A percentile compares a stretch with the other conserved stretches of the same genome.
These are phyloP conservation scores for Stratiolaelaps scimitus DNA, from an alignment of 1,140 invertebrate genomes.

Conservation along the genomic window DNA sequence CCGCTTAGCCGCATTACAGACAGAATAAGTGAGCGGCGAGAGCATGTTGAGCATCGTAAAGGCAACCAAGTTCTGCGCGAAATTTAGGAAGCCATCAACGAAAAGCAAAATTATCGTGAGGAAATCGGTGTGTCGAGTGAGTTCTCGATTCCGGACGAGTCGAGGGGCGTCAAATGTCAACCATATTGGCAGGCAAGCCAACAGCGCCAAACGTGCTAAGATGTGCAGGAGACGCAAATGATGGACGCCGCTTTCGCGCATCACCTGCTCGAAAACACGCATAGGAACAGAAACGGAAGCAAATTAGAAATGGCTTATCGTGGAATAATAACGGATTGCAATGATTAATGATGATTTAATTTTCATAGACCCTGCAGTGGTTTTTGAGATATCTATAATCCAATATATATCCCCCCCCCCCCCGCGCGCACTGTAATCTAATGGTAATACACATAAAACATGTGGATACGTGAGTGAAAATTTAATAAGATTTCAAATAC, in stretches of 20 bases:
- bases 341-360: no score
- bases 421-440: no score
- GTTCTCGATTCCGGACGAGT: slow-evolving; percentile 34
- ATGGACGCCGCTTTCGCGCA: slow-evolving; percentile 74
- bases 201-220: slow-evolving; percentile 59
- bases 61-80: slow-evolving; percentile 85
- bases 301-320: slow-evolving; percentile 3
- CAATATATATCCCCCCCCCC: no score
- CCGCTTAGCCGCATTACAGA: slow-evolving; percentile 87
- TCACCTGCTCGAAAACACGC: slow-evolving; percentile 48
- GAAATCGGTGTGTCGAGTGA: slow-evolving; percentile 35
- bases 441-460: no score
- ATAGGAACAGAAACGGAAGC: neutral
- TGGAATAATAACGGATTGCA: no score
- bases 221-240: slow-evolving; percentile 72
- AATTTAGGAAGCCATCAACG: slow-evolving; percentile 73
- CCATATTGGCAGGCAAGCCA: slow-evolving; percentile 81
- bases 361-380: no score
- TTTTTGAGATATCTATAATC: no score
- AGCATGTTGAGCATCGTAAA: slow-evolving; percentile 76
- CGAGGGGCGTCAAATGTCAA: slow-evolving; percentile 51
- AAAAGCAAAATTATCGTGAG: slow-evolving; percentile 49
- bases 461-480: no score
- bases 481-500: no score
- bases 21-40: slow-evolving; percentile 81